Conservation (phyloP, 1,140 invertebrate species). For the Dryas iulia region DNA sequence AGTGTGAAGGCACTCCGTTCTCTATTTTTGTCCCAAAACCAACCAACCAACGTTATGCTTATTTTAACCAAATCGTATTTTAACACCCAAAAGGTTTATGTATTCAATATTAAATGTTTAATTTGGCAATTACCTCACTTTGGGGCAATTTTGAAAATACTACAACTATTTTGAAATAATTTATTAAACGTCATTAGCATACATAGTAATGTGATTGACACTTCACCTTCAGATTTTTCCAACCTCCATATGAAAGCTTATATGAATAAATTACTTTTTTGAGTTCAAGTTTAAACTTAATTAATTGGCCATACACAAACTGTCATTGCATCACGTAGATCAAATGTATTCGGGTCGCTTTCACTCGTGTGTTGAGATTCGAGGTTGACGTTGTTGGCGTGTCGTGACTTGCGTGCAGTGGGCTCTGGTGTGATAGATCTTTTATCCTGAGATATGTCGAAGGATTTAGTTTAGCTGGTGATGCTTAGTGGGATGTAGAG, state of each 20-base stretch:
- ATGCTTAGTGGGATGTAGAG: background rate
- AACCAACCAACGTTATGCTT: too few species aligned
- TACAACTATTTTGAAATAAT: too few species aligned
- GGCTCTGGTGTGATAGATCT: background rate
- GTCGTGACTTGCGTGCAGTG: constrained; percentile 24
- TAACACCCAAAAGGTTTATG: too few species aligned
- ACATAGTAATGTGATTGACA: background rate
- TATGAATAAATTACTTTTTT: background rate
- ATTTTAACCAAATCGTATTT: too few species aligned
- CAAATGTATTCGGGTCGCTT: constrained; percentile 33
- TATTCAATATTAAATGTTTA: too few species aligned
- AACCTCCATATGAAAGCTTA: background rate
- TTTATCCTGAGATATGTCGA: background rate
- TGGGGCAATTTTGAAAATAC: too few species aligned
- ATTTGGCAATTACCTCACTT: too few species aligned
- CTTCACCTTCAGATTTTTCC: background rate
- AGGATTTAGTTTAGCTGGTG: background rate
- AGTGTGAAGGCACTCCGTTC: too few species aligned
- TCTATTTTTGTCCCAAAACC: too few species aligned
- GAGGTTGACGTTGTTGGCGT: constrained; percentile 3
- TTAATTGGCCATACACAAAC: background rate
- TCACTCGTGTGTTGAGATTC: constrained; percentile 36
- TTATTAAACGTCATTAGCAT: background rate
- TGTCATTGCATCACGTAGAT: constrained; percentile 20
- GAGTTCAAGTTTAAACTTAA: background rate